Evolutionary conservation across 2,888 invertebrate genomes (phyloP).

Genomic region (Sesia apiformis): DNA sequence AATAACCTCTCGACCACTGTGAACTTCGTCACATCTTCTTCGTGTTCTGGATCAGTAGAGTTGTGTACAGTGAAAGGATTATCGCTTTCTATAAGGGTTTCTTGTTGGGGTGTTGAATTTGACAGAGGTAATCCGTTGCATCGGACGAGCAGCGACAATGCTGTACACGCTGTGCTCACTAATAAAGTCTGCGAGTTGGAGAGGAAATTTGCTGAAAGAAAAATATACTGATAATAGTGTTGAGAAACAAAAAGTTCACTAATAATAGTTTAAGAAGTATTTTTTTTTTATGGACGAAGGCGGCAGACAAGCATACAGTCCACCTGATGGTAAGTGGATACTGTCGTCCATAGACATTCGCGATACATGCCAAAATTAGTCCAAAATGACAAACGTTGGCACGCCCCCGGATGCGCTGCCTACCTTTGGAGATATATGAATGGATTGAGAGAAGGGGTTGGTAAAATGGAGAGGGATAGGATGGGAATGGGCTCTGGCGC

Average conservation of each 20-base stretch:
- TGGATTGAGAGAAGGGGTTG: too few species aligned
- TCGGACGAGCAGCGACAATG: slow-evolving; percentile 82
- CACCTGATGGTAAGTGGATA: too few species aligned
- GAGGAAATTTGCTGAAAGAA: slow-evolving; percentile 76
- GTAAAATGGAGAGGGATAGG: too few species aligned
- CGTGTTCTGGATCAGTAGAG: slow-evolving; percentile 19
- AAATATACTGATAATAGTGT: neutral
- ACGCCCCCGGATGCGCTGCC: too few species aligned
- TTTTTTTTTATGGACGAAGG: too few species aligned
- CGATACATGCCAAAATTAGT: too few species aligned
- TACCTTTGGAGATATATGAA: too few species aligned
- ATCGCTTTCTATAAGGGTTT: slow-evolving; percentile 37
- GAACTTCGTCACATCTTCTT: slow-evolving; percentile 75
- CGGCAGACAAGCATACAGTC: too few species aligned
- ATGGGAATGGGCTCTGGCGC: too few species aligned
- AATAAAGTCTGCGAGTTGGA: slow-evolving; percentile 76
- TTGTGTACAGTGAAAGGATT: slow-evolving; percentile 48
- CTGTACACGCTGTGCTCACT: slow-evolving; percentile 79
- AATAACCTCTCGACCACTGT: slow-evolving; percentile 81
- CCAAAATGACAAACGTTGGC: too few species aligned
- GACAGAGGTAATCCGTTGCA: slow-evolving; percentile 80
- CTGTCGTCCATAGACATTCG: too few species aligned
- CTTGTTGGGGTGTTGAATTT: slow-evolving; percentile 49
- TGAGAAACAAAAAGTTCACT: neutral
- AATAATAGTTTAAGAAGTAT: too few species aligned